A percentile compares a stretch with the other conserved stretches of the same genome.
phyloP scores from a whole-genome alignment of 2,888 invertebrate species.

The Trissoscelio sp. region DNA sequence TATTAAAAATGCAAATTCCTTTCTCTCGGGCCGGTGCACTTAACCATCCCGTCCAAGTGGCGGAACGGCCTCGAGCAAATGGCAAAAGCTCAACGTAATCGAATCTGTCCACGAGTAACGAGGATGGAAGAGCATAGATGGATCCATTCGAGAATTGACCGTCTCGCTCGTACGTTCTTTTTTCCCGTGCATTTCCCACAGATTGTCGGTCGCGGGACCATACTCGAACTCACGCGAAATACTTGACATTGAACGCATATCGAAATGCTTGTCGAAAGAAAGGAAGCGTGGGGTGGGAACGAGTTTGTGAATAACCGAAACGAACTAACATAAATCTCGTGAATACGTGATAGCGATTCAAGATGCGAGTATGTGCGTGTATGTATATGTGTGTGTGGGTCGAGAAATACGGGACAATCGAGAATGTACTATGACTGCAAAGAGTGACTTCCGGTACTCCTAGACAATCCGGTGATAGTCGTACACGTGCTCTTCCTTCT shows the following conservation, averaged over 20 bases:
- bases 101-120: slow-evolving; percentile 73
- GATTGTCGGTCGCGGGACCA: slow-evolving; percentile 62
- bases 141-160: slow-evolving; percentile 56
- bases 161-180: slow-evolving; percentile 53
- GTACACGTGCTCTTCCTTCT: slow-evolving; percentile 46
- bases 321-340: slow-evolving; percentile 59
- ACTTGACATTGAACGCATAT: slow-evolving; percentile 52
- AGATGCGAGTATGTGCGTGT: slow-evolving; percentile 39
- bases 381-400: slow-evolving; percentile 25
- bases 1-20: slow-evolving; percentile 64
- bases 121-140: slow-evolving; percentile 64
- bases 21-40: slow-evolving; percentile 48
- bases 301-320: slow-evolving; percentile 59
- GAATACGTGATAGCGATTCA: slow-evolving; percentile 60
- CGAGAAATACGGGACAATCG: slow-evolving; percentile 58
- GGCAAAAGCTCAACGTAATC: slow-evolving; percentile 71
- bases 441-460: slow-evolving; percentile 64
- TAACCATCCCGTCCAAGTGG: slow-evolving; percentile 60
- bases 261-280: slow-evolving; percentile 47
- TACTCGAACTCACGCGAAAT: slow-evolving; percentile 61
- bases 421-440: slow-evolving; percentile 53
- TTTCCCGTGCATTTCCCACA: slow-evolving; percentile 73
- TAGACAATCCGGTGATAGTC: slow-evolving; percentile 53
- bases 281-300: slow-evolving; percentile 54
- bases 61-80: slow-evolving; percentile 63